phyloP scores from a whole-genome alignment of 2,797 vertebrate species.

The Pelochelys cantorii region DNA sequence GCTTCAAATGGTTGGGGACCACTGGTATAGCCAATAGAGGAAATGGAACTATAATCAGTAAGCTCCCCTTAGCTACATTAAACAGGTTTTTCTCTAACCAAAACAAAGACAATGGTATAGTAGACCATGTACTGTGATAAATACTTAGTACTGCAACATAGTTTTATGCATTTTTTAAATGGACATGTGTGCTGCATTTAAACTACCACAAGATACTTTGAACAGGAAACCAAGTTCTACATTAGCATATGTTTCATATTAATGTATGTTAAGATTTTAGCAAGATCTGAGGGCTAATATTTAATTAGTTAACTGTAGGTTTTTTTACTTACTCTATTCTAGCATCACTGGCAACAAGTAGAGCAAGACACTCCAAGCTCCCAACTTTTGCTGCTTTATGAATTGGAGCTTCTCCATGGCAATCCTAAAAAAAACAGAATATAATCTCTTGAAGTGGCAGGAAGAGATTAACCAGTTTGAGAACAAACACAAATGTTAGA shows the following conservation, averaged over 20 bases:
- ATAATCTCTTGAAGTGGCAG: background rate
- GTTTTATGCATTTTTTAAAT: background rate
- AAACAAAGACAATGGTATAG: background rate
- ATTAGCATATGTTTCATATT: background rate
- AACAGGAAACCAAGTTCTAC: background rate
- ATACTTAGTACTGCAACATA: background rate
- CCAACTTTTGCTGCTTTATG: slow-evolving; percentile 85
- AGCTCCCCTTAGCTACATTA: background rate
- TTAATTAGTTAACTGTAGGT: background rate
- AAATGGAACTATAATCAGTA: background rate
- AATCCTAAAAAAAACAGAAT: slow-evolving; percentile 71
- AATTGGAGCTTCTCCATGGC: slow-evolving; percentile 81
- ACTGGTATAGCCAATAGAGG: no score
- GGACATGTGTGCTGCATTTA: background rate
- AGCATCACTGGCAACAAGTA: slow-evolving; percentile 82
- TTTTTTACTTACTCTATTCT: slow-evolving; percentile 81
- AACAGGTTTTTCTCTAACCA: background rate
- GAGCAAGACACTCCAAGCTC: slow-evolving; percentile 84
- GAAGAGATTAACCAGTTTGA: background rate
- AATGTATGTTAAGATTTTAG: background rate
- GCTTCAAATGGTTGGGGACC: no score
- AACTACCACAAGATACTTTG: background rate
- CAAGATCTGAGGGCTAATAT: background rate
- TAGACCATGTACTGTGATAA: background rate
- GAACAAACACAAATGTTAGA: background rate